Evolutionary conservation across 2,113 vertebrate genomes (phyloP), one percentile per base, ranked within the genome.

Genomic region (Actinemys pallida): DNA sequence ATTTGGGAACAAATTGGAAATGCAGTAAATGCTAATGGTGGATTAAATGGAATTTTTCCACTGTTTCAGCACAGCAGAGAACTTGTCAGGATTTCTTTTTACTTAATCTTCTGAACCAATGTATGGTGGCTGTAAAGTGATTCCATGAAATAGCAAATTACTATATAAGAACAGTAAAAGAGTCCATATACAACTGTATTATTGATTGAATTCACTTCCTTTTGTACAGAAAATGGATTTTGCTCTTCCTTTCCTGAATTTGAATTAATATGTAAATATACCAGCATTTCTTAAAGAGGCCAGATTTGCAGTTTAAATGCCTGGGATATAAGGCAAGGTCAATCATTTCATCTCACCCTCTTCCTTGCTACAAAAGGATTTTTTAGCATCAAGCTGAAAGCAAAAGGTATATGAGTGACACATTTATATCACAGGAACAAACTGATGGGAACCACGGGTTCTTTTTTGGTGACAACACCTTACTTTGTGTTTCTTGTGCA

Each of bases 251-350:
- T 86, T 89, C 78, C 93, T 96, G 94, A 90, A 96, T 92, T 96
- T 95, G 90, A 95, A 97, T 97, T 96, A 97, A 93, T 93, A 95
- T 92, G 93, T 96, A 95, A 97, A 97, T 93, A 94, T 90, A 78
- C 56, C 82, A 78, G 12, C 81, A n/a, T 57, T 35, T 31, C 45
- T 47, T 80, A 52, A 65, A 24, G 24, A 52, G 56, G 17, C n/a
- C 78, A 10, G 72, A 90, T 81, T 80, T 39, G 39, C 17, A 85
- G 16, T 27, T 84, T 31, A 65, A 31, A 47, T 90, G 27, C 25
- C 45, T 50, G 24, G 11, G 35, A 80, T 47, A 69, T 12, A 53
- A 4, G 76, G 39, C 83, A 79, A 79, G 54, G 45, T 52, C 56
- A 81, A 81, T 10, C 14, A 9, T 81, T 42, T 83, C 59, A 19